Evolutionary conservation across 1,140 invertebrate species (phyloP).

Genomic region (Notospermus geniculatus): DNA sequence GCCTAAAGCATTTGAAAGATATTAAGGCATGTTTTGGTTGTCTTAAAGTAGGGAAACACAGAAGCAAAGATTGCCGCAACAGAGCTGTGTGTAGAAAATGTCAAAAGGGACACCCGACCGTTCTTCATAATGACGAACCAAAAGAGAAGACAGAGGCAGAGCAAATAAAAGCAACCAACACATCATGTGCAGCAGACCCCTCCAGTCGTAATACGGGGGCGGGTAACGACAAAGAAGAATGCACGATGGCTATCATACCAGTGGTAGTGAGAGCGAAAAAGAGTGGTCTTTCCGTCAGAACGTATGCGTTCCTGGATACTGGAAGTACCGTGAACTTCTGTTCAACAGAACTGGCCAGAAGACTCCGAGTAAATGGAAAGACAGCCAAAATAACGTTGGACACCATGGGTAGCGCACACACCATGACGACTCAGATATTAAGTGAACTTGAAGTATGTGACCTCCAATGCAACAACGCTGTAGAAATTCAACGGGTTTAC

Average conservation of each 20-base stretch:
- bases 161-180: neutral
- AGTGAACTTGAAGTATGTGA: slow-evolving; percentile 4
- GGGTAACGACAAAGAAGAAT: neutral
- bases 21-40: neutral
- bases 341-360: neutral
- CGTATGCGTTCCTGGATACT: slow-evolving; percentile 4
- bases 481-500: neutral
- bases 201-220: neutral
- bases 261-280: neutral
- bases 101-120: slow-evolving; percentile 1
- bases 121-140: neutral
- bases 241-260: neutral
- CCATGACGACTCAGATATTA: slow-evolving; percentile 1
- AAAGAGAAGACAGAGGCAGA: neutral
- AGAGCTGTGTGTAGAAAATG: neutral
- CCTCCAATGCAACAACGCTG: neutral
- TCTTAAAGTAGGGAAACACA: neutral
- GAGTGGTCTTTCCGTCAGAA: neutral
- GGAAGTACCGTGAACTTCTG: neutral
- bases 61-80: neutral
- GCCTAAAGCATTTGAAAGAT: neutral
- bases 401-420: neutral
- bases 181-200: neutral
- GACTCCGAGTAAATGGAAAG: slow-evolving; percentile 12
- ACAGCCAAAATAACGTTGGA: neutral